Percentiles rank a stretch among this genome's conserved stretches.
phyloP scores from a whole-genome alignment of 2,888 invertebrate genomes.

The Xiphydria camelus region DNA sequence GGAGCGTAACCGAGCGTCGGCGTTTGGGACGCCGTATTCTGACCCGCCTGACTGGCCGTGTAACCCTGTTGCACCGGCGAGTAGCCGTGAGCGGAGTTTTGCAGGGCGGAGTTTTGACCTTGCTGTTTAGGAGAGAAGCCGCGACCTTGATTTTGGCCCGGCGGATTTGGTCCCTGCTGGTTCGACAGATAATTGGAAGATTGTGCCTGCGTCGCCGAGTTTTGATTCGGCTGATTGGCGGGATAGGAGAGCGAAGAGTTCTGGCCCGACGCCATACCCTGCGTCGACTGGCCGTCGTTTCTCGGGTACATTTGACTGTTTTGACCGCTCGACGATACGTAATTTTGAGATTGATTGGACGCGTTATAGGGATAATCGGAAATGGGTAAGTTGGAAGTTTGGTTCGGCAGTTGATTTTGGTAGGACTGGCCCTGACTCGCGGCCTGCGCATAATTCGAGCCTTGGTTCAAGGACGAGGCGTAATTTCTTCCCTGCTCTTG shows the following conservation, averaged over 20 bases:
- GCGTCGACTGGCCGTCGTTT: slow-evolving; percentile 33
- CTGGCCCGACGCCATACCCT: too few species aligned
- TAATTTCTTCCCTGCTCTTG: slow-evolving; percentile 47
- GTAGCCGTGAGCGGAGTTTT: slow-evolving; percentile 21
- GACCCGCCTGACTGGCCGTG: slow-evolving; percentile 19
- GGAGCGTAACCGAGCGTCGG: slow-evolving; percentile 17
- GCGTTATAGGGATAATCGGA: slow-evolving; percentile 43
- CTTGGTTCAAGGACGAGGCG: slow-evolving; percentile 38
- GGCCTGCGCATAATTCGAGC: slow-evolving; percentile 43
- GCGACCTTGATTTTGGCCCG: slow-evolving; percentile 11
- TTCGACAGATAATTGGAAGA: slow-evolving; percentile 14
- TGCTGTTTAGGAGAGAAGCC: slow-evolving; percentile 32
- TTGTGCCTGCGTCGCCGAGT: slow-evolving; percentile 16
- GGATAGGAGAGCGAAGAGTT: slow-evolving; percentile 34
- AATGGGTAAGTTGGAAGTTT: slow-evolving; percentile 36
- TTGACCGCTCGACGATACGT: slow-evolving; percentile 38
- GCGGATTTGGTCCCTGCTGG: slow-evolving; percentile 31
- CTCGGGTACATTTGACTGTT: slow-evolving; percentile 39
- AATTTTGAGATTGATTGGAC: slow-evolving; percentile 40
- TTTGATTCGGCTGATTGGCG: slow-evolving; percentile 31
- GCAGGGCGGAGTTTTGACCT: slow-evolving; percentile 15
- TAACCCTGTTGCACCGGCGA: slow-evolving; percentile 19
- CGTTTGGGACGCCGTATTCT: slow-evolving; percentile 26
- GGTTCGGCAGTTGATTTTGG: slow-evolving; percentile 34
- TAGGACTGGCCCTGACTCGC: slow-evolving; percentile 32